Evolutionary conservation across 2,797 vertebrate species (phyloP).

Genomic region (Champsocephalus esox): DNA sequence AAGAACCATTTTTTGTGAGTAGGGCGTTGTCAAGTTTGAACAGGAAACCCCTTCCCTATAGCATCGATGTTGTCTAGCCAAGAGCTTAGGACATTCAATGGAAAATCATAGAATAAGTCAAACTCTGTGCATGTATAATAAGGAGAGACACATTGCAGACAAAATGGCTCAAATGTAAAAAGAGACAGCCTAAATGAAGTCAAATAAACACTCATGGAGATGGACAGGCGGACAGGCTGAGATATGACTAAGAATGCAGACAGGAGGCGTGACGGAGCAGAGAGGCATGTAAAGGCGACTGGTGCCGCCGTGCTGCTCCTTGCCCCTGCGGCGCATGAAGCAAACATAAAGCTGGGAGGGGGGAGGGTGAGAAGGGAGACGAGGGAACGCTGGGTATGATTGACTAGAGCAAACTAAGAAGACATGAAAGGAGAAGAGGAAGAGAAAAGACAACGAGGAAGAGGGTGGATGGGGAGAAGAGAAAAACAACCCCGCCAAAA

Average conservation of each 20-base stretch:
- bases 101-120: background rate
- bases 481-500: slow-evolving; percentile 3
- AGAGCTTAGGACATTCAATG: background rate
- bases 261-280: slow-evolving; percentile 62
- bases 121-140: background rate
- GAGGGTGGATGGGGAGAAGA: background rate
- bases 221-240: slow-evolving; percentile 52
- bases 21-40: background rate
- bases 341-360: slow-evolving; percentile 53
- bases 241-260: slow-evolving; percentile 62
- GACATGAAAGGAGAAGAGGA: slow-evolving; percentile 51
- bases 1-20: background rate
- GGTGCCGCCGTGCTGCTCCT: slow-evolving; percentile 56
- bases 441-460: slow-evolving; percentile 19
- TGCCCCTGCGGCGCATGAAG: slow-evolving; percentile 48
- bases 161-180: slow-evolving; percentile 26
- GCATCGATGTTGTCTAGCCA: background rate
- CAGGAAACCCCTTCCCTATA: background rate
- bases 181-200: slow-evolving; percentile 29
- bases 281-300: slow-evolving; percentile 74
- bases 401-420: slow-evolving; percentile 62
- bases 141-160: background rate
- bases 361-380: slow-evolving; percentile 29
- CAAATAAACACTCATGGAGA: slow-evolving; percentile 50
- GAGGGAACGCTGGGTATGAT: slow-evolving; percentile 39